Evolutionary conservation across 2,113 vertebrate genomes (phyloP).

Genomic region (Gnathonemus echidnorhynchus): DNA sequence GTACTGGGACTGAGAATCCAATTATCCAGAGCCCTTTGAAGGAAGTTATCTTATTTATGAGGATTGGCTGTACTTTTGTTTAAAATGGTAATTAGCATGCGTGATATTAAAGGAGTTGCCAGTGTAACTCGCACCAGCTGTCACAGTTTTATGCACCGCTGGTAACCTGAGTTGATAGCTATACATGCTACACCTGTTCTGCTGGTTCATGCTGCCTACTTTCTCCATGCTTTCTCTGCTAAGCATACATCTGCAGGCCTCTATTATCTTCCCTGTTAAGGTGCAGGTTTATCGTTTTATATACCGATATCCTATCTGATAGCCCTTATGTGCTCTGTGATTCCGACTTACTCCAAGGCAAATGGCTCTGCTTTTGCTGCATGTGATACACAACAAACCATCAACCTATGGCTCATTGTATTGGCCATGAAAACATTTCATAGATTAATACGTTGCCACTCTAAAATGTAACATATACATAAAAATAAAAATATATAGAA

Average conservation of each 20-base stretch:
- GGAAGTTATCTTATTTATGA: conserved; percentile 6
- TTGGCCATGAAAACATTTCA: background rate
- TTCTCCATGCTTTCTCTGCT: background rate
- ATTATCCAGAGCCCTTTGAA: background rate
- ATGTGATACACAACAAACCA: background rate
- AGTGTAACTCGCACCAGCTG: background rate
- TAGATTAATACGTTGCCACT: background rate
- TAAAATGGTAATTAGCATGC: background rate
- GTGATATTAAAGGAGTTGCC: background rate
- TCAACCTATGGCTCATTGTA: background rate
- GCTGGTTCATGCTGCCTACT: background rate
- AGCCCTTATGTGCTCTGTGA: background rate
- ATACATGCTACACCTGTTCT: background rate
- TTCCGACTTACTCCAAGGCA: background rate
- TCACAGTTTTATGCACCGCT: background rate
- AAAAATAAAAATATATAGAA: background rate
- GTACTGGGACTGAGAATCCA: conserved; percentile 1
- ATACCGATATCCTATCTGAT: background rate
- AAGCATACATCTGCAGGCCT: background rate
- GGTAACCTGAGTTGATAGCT: background rate
- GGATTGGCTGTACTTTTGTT: background rate
- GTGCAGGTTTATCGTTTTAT: background rate
- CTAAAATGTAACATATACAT: background rate
- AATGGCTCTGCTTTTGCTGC: background rate
- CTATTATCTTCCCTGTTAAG: background rate